phyloP scores from a whole-genome alignment of 2,113 vertebrate genomes.

The Andinoacara biseriatus region DNA sequence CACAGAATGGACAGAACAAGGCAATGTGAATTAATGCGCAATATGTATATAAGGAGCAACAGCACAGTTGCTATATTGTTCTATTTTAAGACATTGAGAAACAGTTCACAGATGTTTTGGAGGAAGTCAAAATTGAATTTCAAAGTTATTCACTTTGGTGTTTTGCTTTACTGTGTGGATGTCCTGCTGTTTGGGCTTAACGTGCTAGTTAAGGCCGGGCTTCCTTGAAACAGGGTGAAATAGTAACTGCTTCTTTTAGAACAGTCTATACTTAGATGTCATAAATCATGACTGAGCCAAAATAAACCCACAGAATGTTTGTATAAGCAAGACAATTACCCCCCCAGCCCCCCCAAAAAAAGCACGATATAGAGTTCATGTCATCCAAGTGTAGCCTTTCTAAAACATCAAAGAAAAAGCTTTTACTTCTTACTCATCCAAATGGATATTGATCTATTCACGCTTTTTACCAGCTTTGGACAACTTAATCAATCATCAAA shows the following conservation, averaged over 20 bases:
- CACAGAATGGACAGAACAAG: background rate
- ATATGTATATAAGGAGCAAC: background rate
- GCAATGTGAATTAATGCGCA: too few species aligned
- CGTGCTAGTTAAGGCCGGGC: background rate
- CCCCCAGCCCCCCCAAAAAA: background rate
- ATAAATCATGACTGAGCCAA: background rate
- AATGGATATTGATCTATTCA: slow-evolving; percentile 65
- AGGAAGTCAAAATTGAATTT: background rate
- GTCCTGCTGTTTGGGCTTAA: slow-evolving; percentile 34
- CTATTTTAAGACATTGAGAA: background rate
- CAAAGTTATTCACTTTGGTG: background rate
- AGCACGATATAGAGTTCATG: slow-evolving; percentile 12
- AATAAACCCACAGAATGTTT: background rate
- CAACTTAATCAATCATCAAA: slow-evolving; percentile 67
- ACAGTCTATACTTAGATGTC: background rate
- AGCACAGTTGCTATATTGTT: background rate
- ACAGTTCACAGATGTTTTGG: background rate
- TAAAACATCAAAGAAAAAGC: slow-evolving; percentile 38
- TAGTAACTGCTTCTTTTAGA: background rate
- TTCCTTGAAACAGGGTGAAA: background rate
- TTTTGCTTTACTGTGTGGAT: slow-evolving; percentile 12
- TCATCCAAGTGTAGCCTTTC: slow-evolving; percentile 27
- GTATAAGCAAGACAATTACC: background rate
- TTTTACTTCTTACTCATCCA: slow-evolving; percentile 48
- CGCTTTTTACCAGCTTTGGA: slow-evolving; percentile 62